Conservation (phyloP, 1,140 invertebrate species). For the Calliphora vicina region DNA sequence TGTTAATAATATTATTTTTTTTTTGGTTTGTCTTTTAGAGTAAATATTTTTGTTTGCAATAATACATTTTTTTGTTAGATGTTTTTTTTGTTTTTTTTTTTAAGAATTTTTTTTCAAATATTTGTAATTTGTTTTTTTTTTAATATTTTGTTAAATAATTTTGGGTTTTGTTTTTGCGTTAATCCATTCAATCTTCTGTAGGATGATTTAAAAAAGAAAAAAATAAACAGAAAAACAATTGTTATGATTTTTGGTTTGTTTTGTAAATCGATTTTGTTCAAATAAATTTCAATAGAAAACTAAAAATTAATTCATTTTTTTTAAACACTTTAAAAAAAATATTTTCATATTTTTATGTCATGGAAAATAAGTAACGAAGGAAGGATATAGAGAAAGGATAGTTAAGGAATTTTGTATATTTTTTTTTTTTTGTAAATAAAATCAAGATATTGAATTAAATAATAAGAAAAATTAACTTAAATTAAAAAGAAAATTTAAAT, state of each 20-base stretch:
- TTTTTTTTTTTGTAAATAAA: background rate
- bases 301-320: background rate
- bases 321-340: constrained; percentile 12
- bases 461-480: background rate
- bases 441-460: background rate
- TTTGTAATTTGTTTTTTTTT: constrained; percentile 41
- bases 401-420: background rate
- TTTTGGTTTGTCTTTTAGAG: constrained; percentile 40
- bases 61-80: constrained; percentile 51
- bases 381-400: constrained; percentile 20
- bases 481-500: background rate
- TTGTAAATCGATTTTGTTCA: constrained; percentile 26
- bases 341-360: constrained; percentile 34
- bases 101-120: constrained; percentile 52
- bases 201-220: constrained; percentile 61
- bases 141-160: constrained; percentile 38
- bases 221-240: constrained; percentile 44
- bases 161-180: constrained; percentile 48
- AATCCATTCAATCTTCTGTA: constrained; percentile 64
- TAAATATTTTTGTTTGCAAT: constrained; percentile 46
- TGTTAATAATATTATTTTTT: constrained; percentile 40
- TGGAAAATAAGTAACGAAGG: background rate
- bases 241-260: constrained; percentile 29
- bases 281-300: constrained; percentile 2
- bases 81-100: constrained; percentile 42